Evolutionary conservation across 35 echinoderm and acorn worm genomes (phyloP).

Genomic region (Heliocidaris erythrogramma): DNA sequence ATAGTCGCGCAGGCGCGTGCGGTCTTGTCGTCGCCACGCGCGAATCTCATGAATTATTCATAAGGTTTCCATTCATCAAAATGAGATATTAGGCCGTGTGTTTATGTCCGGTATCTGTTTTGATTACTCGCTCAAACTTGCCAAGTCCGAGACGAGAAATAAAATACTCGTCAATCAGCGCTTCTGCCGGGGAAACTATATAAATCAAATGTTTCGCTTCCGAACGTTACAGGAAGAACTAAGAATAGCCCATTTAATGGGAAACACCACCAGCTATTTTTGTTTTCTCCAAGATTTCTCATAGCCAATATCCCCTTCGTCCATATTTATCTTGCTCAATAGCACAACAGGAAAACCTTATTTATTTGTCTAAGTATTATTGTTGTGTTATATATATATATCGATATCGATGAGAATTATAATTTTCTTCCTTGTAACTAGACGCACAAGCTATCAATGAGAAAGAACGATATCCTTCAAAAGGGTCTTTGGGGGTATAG

Average conservation of each 20-base stretch:
- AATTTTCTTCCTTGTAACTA: too few relatives aligned
- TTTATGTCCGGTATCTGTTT: slow-evolving; percentile 17
- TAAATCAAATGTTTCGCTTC: background rate
- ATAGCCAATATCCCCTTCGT: background rate
- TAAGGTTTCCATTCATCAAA: background rate
- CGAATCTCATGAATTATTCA: background rate
- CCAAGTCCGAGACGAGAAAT: background rate
- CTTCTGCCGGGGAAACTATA: background rate
- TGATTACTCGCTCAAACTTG: background rate
- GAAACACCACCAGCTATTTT: background rate
- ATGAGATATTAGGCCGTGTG: background rate
- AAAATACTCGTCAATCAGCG: background rate
- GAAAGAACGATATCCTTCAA: too few relatives aligned
- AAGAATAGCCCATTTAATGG: background rate
- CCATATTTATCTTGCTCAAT: background rate
- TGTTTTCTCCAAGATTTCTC: background rate
- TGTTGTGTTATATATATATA: too few relatives aligned
- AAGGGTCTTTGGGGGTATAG: too few relatives aligned
- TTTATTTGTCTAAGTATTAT: too few relatives aligned
- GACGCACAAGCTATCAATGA: too few relatives aligned
- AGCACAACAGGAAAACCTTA: too few relatives aligned
- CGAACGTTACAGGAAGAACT: background rate
- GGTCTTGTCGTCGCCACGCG: background rate
- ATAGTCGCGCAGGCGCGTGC: background rate
- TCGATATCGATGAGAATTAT: too few relatives aligned